Conservation (phyloP, 2,797 vertebrate genomes). For the Oryzias sinensis region DNA sequence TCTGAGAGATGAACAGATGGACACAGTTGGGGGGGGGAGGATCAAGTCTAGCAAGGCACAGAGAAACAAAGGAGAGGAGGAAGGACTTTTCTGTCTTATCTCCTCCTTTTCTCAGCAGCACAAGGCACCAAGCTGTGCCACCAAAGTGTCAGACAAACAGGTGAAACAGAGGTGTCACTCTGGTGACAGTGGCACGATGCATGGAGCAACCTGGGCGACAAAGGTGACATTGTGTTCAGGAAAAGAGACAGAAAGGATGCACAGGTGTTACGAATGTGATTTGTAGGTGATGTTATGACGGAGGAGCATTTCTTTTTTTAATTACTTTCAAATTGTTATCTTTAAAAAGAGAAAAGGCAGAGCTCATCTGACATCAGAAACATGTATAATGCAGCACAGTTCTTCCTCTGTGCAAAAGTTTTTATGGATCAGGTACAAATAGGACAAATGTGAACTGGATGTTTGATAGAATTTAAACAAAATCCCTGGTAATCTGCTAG, state of each 20-base stretch:
- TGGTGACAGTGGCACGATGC: conserved; percentile 28
- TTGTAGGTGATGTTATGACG: conserved; percentile 20
- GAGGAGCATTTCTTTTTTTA: neutral
- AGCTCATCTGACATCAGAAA: no score
- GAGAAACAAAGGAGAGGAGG: conserved; percentile 56
- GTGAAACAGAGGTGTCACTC: conserved; percentile 55
- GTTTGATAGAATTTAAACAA: no score
- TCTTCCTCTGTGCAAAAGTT: no score
- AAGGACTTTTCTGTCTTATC: conserved; percentile 41
- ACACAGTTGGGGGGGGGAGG: conserved; percentile 49
- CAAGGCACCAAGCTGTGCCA: conserved; percentile 38
- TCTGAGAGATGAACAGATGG: conserved; percentile 72
- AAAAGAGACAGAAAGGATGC: conserved; percentile 16
- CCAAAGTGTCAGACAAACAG: conserved; percentile 66
- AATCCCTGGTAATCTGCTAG: no score
- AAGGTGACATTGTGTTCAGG: conserved; percentile 40
- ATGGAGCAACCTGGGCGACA: conserved; percentile 24
- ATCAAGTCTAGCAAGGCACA: conserved; percentile 35
- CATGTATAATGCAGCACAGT: no score
- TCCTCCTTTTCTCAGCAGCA: conserved; percentile 31
- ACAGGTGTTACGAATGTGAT: conserved; percentile 38
- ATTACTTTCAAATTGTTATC: conserved; percentile 1
- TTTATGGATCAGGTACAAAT: no score
- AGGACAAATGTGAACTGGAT: no score
- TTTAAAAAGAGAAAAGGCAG: no score